Evolutionary conservation across 2,797 vertebrate genomes (phyloP).

Genomic region (Margarornis squamiger): DNA sequence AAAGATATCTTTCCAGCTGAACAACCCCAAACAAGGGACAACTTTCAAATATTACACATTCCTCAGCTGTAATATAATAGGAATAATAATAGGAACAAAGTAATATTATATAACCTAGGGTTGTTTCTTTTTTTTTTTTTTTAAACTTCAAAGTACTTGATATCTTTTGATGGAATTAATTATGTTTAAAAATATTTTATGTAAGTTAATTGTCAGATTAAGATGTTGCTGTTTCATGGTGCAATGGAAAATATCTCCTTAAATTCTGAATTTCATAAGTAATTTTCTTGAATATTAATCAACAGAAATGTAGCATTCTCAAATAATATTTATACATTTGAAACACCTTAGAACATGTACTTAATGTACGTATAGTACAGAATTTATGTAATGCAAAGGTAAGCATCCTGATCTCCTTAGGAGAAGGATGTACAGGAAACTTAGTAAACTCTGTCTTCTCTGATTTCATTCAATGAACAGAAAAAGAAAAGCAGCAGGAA

Average conservation of each 20-base stretch:
- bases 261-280: background rate
- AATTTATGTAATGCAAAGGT: background rate
- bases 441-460: background rate
- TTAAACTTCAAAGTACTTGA: background rate
- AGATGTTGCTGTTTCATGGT: background rate
- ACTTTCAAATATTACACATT: slow-evolving; percentile 50
- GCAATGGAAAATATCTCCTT: background rate
- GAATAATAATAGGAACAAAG: slow-evolving; percentile 45
- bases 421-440: background rate
- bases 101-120: slow-evolving; percentile 33
- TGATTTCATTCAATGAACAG: background rate
- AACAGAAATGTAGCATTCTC: background rate
- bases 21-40: slow-evolving; percentile 30
- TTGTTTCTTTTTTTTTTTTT: background rate
- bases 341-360: background rate
- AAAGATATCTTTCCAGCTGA: slow-evolving; percentile 42
- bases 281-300: background rate
- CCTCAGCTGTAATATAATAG: slow-evolving; percentile 10
- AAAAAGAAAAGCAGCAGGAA: background rate
- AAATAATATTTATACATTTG: background rate
- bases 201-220: background rate
- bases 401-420: background rate
- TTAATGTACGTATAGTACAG: background rate
- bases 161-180: background rate
- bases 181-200: background rate